Evolutionary conservation across 2,113 vertebrate genomes (phyloP).

Genomic region (Nymphicus hollandicus): DNA sequence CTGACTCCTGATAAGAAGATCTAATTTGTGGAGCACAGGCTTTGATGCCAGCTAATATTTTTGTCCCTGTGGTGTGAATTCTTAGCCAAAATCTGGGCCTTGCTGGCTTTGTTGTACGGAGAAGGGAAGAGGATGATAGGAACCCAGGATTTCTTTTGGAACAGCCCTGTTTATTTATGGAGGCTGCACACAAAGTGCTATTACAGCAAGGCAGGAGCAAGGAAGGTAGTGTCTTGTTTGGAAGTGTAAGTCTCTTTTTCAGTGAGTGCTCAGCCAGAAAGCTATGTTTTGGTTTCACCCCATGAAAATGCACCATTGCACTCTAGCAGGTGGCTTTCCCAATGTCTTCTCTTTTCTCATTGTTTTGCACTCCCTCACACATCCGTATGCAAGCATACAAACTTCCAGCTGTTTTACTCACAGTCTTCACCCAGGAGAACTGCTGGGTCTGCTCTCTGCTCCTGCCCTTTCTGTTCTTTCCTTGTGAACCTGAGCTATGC

Average conservation of each 20-base stretch:
- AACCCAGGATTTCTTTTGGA: neutral
- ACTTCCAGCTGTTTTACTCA: neutral
- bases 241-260: neutral
- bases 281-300: neutral
- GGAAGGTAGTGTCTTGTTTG: neutral
- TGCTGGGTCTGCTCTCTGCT: neutral
- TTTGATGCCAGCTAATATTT: constrained; percentile 27
- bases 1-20: constrained; percentile 36
- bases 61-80: neutral
- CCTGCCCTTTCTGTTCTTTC: neutral
- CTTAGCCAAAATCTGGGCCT: neutral
- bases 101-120: neutral
- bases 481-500: neutral
- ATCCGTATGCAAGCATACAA: neutral
- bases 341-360: neutral
- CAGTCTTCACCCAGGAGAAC: neutral
- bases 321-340: neutral
- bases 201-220: neutral
- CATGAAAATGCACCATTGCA: neutral
- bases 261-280: neutral
- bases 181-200: neutral
- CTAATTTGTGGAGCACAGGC: neutral
- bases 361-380: neutral
- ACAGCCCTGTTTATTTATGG: neutral
- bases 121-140: neutral